Evolutionary conservation across 1,140 invertebrate genomes (phyloP).

Genomic region (Drosophila ironensis): DNA sequence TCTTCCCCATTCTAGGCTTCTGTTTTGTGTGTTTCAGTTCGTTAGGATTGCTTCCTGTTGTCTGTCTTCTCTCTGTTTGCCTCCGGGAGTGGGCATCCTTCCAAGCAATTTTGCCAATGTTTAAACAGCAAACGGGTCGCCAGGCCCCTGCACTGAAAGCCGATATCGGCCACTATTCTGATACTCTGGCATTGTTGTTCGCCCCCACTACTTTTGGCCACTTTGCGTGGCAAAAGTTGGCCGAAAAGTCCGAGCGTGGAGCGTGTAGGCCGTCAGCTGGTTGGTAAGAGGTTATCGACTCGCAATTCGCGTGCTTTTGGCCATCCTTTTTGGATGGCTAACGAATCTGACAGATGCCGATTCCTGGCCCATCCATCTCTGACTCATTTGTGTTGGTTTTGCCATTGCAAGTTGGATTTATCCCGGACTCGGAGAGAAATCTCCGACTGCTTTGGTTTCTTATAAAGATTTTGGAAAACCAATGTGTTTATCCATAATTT

Average conservation of each 20-base stretch:
- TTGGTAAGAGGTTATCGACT: conserved; percentile 3
- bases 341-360: conserved; percentile 60
- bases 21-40: neutral
- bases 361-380: conserved; percentile 31
- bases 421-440: too few species aligned
- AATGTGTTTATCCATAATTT: too few species aligned
- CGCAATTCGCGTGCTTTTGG: conserved; percentile 3
- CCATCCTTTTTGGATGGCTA: conserved; percentile 16
- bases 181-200: conserved; percentile 12
- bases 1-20: conserved; percentile 9
- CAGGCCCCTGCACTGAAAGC: conserved; percentile 49
- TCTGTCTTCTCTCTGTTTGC: conserved; percentile 43
- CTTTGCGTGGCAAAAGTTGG: conserved; percentile 64
- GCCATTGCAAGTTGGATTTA: conserved; percentile 17
- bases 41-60: neutral
- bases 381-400: neutral
- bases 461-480: too few species aligned
- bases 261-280: conserved; percentile 67
- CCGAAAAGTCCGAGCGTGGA: conserved; percentile 63
- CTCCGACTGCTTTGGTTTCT: too few species aligned
- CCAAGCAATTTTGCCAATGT: conserved; percentile 43
- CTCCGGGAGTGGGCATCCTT: conserved; percentile 27
- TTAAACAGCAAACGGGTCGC: conserved; percentile 42
- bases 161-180: conserved; percentile 71
- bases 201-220: conserved; percentile 11